phyloP scores from a whole-genome alignment of 2,888 invertebrate genomes.

The Lepidocyrtinus sp. region DNA sequence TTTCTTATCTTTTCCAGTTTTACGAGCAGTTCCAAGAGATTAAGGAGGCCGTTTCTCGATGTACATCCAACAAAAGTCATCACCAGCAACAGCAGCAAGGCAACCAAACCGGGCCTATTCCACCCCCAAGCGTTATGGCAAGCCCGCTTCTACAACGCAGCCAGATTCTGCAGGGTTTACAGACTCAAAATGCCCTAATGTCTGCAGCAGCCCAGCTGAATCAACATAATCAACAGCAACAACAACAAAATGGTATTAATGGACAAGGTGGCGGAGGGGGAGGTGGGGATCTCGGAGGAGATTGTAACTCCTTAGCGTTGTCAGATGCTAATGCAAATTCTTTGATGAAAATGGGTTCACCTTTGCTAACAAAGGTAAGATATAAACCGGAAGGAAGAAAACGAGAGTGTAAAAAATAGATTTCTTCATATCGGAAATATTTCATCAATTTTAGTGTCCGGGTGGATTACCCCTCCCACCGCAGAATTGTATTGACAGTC shows the following conservation, averaged over 20 bases:
- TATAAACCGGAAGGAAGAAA: too few relatives aligned
- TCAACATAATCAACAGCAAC: constrained; percentile 60
- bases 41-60: constrained; percentile 85
- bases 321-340: constrained; percentile 65
- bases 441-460: constrained; percentile 48
- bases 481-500: constrained; percentile 75
- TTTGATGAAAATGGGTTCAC: constrained; percentile 64
- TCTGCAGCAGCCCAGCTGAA: constrained; percentile 60
- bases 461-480: constrained; percentile 43
- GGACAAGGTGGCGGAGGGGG: constrained; percentile 39
- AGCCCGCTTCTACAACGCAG: constrained; percentile 62
- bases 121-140: constrained; percentile 59
- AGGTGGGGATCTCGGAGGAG: neutral
- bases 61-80: constrained; percentile 53
- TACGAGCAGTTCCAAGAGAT: constrained; percentile 99
- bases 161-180: constrained; percentile 62
- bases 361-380: constrained; percentile 58
- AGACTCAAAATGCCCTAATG: constrained; percentile 62
- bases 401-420: too few relatives aligned
- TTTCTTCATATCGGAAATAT: too few relatives aligned
- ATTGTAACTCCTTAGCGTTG: constrained; percentile 44
- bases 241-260: constrained; percentile 49
- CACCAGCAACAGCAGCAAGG: constrained; percentile 47
- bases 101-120: constrained; percentile 37
- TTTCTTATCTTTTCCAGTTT: constrained; percentile 78